Evolutionary conservation across 1,140 invertebrate species (phyloP), one percentile per base, ranked within the genome.

Genomic region (Drosophila novamexicana): DNA sequence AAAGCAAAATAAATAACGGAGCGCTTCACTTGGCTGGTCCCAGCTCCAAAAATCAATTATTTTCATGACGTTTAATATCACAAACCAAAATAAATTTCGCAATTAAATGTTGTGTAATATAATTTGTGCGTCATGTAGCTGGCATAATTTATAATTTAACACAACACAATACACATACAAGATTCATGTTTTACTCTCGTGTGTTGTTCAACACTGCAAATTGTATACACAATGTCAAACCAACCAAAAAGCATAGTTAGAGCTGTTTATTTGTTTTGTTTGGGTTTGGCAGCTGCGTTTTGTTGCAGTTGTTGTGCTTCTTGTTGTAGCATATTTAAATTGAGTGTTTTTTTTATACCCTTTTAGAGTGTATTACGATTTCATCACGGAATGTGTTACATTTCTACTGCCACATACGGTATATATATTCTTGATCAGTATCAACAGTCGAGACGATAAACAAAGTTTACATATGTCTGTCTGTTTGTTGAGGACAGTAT

Each of bases 311-410:
- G 50, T 22, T 57, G 22, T 39, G 29, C 12, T 50, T 14, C 57
- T 53, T 69, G 59, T 49, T 56, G 22, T 57, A 42, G 61, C 61
- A 65, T 66, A 58, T 65, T 52, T 59, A 18, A 72, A 59, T 59
- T 66, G 69, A 42, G 42, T 49, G 22, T 63, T 4, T 49, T 29
- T 29, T 29, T 29, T 29, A 29, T 29, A 29, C 22, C 4, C 22
- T 29, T 29, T 29, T 29, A 29, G 22, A 29, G 22, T 4, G 22
- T 29, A 29, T 29, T 5, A 29, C 3, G 22, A 29, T 29, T 29
- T 5, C 5, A 29, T 29, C 22, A 29, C 22, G 22, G 5, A 29
- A 29, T 29, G 5, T 29, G 22, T 29, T 0, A 29, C 22, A 29
- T 29, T 29, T 29, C 22, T 22, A 22, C 18, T 1, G 1, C 22